Evolutionary conservation across 1,140 invertebrate genomes (phyloP).

Genomic region (Drosophila ironensis): DNA sequence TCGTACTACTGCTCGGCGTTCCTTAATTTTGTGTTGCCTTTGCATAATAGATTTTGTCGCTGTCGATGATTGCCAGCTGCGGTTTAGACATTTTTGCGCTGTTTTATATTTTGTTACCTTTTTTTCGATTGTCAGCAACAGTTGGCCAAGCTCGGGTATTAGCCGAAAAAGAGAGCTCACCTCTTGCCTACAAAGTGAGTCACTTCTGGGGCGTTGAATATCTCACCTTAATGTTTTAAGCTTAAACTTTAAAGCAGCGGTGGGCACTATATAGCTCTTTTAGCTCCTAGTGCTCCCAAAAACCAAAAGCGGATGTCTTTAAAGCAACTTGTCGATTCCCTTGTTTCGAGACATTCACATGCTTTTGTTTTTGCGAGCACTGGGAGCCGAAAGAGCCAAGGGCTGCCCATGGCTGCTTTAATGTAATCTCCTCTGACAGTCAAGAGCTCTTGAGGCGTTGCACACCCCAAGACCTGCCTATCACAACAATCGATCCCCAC

Average conservation of each 20-base stretch:
- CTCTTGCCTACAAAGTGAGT: constrained; percentile 7
- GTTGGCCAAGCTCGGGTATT: constrained; percentile 14
- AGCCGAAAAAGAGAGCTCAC: constrained; percentile 10
- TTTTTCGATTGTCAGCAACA: constrained; percentile 35
- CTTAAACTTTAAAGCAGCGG: neutral
- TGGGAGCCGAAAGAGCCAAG: too few relatives aligned
- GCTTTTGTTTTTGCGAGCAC: too few relatives aligned
- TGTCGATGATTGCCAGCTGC: constrained; percentile 44
- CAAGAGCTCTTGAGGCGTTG: too few relatives aligned
- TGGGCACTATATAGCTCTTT: neutral
- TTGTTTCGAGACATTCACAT: too few relatives aligned
- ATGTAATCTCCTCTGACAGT: too few relatives aligned
- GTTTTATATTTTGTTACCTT: constrained; percentile 21
- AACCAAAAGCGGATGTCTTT: too few relatives aligned
- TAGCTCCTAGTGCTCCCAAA: too few relatives aligned
- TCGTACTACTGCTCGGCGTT: constrained; percentile 39
- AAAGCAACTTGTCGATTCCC: too few relatives aligned
- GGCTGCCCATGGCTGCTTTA: too few relatives aligned
- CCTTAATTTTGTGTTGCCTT: constrained; percentile 32
- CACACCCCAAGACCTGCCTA: too few relatives aligned
- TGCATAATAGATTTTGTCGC: constrained; percentile 45
- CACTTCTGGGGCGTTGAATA: constrained; percentile 12
- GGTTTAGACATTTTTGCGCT: constrained; percentile 24
- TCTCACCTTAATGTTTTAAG: neutral
- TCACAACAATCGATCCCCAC: neutral